Evolutionary conservation across 35 echinoderm and acorn worm species (phyloP), one percentile per base, ranked within the genome.

Genomic region (Diadema setosum): DNA sequence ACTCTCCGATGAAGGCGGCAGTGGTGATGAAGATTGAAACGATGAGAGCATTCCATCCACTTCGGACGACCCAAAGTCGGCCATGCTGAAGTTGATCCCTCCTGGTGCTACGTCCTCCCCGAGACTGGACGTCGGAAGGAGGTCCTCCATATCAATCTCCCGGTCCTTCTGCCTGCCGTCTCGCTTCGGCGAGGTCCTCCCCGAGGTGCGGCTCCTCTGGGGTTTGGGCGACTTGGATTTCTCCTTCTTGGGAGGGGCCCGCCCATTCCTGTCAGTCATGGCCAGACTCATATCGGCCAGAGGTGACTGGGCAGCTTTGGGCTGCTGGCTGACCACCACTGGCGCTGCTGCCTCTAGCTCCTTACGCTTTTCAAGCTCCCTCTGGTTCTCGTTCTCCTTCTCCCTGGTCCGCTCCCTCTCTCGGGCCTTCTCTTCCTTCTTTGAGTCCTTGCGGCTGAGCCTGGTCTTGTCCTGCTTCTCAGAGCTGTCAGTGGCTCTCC

Each of bases 361-460:
- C 33, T 85, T 58, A 15, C 21, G 63, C 24, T 67, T 67, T 12
- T 67, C 27, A n/a, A n/a, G n/a, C n/a, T n/a, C n/a, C n/a, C n/a
- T n/a, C n/a, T n/a, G n/a, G n/a, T n/a, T n/a, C n/a, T n/a, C n/a
- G 5, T 67, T 67, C 20, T 67, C 63, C 63, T 67, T 67, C 25
- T 67, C 63, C 63, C 63, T 67, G 9, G 63, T 34, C 63, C 63
- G 12, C 63, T 67, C 58, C 65, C 81, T 37, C 29, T 81, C 86
- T 37, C 65, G 65, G 50, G 75, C 87, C 23, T 63, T 73, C 80
- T 75, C 56, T 32, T 89, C 87, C 45, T 75, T 58, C n/a, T 58
- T 81, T 9, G 87, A 89, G 7, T 74, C 87, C 56, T 81, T 41
- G 18, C 76, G 73, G 58, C 80, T 89, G 20, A 89, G 18, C 39